Evolutionary conservation across 2,888 invertebrate genomes (phyloP).

Genomic region (Carterocephalus palaemon): DNA sequence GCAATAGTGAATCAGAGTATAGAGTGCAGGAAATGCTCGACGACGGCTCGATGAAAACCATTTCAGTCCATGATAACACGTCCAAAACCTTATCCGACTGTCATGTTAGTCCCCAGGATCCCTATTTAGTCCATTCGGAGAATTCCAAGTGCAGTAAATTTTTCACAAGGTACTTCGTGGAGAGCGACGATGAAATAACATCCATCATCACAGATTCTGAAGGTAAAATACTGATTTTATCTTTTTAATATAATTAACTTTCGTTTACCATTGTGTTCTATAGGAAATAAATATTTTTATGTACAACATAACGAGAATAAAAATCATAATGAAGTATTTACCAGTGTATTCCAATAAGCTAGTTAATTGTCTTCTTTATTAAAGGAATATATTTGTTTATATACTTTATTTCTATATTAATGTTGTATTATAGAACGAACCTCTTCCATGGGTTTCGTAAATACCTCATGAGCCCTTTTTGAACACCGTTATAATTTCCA

Average conservation of each 20-base stretch:
- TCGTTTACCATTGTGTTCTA: too few relatives aligned
- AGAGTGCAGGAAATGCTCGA: constrained; percentile 73
- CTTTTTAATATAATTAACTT: constrained; percentile 1
- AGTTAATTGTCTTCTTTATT: too few relatives aligned
- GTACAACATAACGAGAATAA: too few relatives aligned
- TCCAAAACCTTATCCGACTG: constrained; percentile 73
- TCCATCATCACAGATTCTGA: constrained; percentile 86
- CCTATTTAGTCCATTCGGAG: constrained; percentile 71
- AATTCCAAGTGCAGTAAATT: constrained; percentile 82
- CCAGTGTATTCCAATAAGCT: too few relatives aligned
- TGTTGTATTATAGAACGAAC: too few relatives aligned
- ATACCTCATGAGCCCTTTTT: too few relatives aligned
- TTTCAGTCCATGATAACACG: constrained; percentile 72
- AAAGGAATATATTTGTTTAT: too few relatives aligned
- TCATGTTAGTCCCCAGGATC: constrained; percentile 67
- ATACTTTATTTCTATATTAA: too few relatives aligned
- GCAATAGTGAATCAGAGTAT: constrained; percentile 71
- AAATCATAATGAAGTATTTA: too few relatives aligned
- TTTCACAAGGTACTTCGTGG: constrained; percentile 83
- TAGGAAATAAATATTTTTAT: too few relatives aligned
- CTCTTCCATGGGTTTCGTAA: too few relatives aligned
- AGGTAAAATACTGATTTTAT: constrained; percentile 61
- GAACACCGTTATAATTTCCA: too few relatives aligned
- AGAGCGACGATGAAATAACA: constrained; percentile 84
- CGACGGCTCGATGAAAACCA: constrained; percentile 71